phyloP scores from a whole-genome alignment of 1,140 invertebrate species.

The Drosophila pallidifrons region DNA sequence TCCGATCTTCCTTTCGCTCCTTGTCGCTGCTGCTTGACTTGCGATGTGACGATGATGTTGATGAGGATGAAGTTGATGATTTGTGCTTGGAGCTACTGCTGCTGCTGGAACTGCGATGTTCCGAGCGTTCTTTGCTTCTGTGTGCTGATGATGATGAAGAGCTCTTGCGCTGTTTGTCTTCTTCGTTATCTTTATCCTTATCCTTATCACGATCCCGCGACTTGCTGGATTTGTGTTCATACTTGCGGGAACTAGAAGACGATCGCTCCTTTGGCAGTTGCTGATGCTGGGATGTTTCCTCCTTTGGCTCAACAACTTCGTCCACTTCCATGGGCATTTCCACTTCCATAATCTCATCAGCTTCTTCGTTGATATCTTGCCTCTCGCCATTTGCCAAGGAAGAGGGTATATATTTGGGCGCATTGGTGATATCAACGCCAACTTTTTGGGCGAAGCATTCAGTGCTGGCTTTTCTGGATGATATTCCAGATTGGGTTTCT shows the following conservation, averaged over 20 bases:
- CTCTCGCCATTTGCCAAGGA: conserved; percentile 35
- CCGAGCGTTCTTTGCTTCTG: conserved; percentile 54
- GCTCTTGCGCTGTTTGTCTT: conserved; percentile 36
- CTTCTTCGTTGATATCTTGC: conserved; percentile 1
- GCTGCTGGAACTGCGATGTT: conserved; percentile 44
- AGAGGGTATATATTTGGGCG: conserved; percentile 85
- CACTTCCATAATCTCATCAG: conserved; percentile 8
- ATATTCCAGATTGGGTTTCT: conserved; percentile 74
- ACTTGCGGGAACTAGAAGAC: conserved; percentile 26
- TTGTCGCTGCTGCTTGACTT: conserved; percentile 67
- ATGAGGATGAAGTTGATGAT: conserved; percentile 54
- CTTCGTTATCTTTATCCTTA: conserved; percentile 16
- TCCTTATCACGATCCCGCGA: conserved; percentile 45
- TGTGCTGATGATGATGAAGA: conserved; percentile 36
- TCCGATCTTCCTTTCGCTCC: conserved; percentile 56
- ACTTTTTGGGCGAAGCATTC: conserved; percentile 68
- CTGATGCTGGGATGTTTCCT: neutral
- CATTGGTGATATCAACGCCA: conserved; percentile 21
- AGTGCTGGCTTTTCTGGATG: conserved; percentile 80
- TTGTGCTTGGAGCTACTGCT: conserved; percentile 56
- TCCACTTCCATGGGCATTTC: conserved; percentile 41
- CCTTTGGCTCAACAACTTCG: conserved; percentile 26
- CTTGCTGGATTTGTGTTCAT: conserved; percentile 54
- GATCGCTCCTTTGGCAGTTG: neutral
- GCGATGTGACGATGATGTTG: conserved; percentile 50